Evolutionary conservation across 1,140 invertebrate species (phyloP), one percentile per base, ranked within the genome.

Genomic region (Trichoplusia ni): DNA sequence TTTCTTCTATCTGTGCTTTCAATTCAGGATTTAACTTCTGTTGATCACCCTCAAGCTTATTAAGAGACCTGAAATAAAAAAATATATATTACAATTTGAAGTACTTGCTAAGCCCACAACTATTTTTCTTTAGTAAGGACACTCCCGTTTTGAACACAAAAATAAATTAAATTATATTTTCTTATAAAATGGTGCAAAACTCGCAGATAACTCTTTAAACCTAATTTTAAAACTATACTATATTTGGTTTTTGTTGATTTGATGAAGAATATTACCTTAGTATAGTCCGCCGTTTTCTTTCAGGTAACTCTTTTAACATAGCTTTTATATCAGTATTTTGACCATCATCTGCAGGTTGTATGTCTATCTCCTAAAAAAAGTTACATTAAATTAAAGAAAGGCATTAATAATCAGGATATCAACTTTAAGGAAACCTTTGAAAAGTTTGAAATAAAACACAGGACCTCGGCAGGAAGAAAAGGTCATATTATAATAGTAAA

Each of bases 241-340:
- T n/a, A n/a, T n/a, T n/a, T n/a, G n/a, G n/a, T n/a, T n/a, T n/a
- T n/a, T n/a, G 31, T 5, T 9, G 8, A 35, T 6, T 9, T 11
- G 7, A 11, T 2, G 37, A 40, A 4, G 4, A 11, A n/a, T n/a
- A 37, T 64, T 73, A 90, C 87, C 86, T 79, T 5, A 85, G 54
- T 19, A 90, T 64, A 33, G 85, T 87, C 11, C 87, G 62, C 16
- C 82, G 69, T 71, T 84, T 90, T 59, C 87, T 77, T 72, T 90
- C 87, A 23, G 84, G 75, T 27, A 89, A 73, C 16, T 46, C 70
- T 80, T 82, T 90, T 27, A 89, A 54, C 46, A 82, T 62, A 47
- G 59, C 56, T 58, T 81, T 72, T 21, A 86, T 63, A 53, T 84
- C 76, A 7, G 29, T 19, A 42, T 66, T 67, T 19, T 66, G 31